These are phyloP conservation scores for Parus major DNA, from an alignment of 2,113 vertebrate genomes.

Conservation along the genomic window DNA sequence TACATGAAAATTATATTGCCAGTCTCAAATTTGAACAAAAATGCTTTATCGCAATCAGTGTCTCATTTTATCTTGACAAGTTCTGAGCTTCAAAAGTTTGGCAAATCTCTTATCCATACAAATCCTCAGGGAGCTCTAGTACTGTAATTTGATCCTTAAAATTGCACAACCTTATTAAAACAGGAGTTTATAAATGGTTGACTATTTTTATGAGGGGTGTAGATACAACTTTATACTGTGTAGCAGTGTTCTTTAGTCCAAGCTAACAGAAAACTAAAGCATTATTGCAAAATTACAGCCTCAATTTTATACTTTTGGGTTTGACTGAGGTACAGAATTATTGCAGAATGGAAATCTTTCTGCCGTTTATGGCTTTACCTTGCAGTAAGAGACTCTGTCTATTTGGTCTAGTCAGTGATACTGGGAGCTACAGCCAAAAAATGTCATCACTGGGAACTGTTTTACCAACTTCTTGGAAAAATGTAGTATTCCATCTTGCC, in stretches of 20 bases:
- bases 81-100: neutral
- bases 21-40: neutral
- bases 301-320: neutral
- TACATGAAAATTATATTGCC: neutral
- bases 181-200: neutral
- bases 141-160: neutral
- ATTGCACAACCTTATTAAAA: neutral
- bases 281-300: neutral
- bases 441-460: neutral
- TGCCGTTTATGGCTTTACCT: neutral
- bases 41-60: neutral
- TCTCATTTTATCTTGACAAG: neutral
- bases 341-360: neutral
- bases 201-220: neutral
- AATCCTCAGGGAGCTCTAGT: neutral
- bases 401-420: neutral
- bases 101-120: neutral
- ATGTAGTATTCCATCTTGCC: neutral
- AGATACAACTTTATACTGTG: neutral
- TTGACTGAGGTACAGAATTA: neutral
- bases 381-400: neutral
- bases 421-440: neutral
- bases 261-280: neutral
- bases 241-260: neutral
- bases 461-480: neutral